Conservation (phyloP, 2,888 invertebrate genomes). For the Sericinus montela region DNA sequence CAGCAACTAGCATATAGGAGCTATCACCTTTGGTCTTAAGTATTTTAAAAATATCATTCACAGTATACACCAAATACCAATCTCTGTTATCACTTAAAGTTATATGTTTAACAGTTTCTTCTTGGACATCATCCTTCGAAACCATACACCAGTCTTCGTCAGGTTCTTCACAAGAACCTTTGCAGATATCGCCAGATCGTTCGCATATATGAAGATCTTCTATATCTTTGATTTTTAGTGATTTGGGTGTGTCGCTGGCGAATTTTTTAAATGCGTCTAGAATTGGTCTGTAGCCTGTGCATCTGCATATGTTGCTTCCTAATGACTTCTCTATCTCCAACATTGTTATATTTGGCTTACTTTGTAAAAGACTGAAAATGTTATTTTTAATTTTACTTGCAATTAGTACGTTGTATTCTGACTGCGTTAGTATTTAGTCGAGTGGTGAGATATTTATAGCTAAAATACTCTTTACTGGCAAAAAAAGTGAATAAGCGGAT, state of each 20-base stretch:
- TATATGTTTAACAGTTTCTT: constrained; percentile 31
- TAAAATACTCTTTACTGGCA: too few relatives aligned
- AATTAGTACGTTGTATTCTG: too few relatives aligned
- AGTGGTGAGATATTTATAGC: too few relatives aligned
- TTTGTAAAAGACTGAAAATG: constrained; percentile 26
- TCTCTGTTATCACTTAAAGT: constrained; percentile 47
- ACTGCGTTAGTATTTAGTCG: too few relatives aligned
- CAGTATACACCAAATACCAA: constrained; percentile 74
- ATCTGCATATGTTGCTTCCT: constrained; percentile 85
- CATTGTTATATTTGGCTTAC: constrained; percentile 68
- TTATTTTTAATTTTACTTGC: too few relatives aligned
- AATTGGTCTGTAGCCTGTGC: constrained; percentile 84
- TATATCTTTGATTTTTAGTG: constrained; percentile 41
- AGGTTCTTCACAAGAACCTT: constrained; percentile 32
- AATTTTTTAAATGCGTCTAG: constrained; percentile 82
- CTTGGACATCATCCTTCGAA: constrained; percentile 23
- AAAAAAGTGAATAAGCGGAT: too few relatives aligned
- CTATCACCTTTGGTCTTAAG: constrained; percentile 47
- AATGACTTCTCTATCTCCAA: constrained; percentile 84
- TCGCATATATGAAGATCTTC: constrained; percentile 49
- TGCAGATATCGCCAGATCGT: constrained; percentile 38
- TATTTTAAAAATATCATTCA: constrained; percentile 73
- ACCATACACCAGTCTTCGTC: constrained; percentile 47
- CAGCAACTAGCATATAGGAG: constrained; percentile 82
- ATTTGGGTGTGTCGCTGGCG: constrained; percentile 62